These are phyloP conservation scores for Forbesichthys agassizii DNA, from an alignment of 2,113 vertebrate species.

Conservation along the genomic window DNA sequence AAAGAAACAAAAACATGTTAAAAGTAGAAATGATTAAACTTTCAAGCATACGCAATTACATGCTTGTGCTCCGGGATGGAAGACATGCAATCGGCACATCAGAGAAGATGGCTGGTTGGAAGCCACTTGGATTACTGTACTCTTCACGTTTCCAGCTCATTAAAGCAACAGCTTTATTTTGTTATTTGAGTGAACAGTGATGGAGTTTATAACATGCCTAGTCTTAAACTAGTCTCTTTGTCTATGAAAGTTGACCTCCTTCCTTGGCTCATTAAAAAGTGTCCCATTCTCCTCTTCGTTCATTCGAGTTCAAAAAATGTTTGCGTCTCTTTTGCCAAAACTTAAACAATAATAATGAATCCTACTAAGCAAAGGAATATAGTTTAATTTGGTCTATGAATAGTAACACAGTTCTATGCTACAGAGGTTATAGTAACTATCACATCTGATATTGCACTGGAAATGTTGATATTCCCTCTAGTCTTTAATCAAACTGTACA, in stretches of 20 bases:
- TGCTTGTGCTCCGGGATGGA: constrained; percentile 18
- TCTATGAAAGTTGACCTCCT: constrained; percentile 28
- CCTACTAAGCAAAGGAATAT: constrained; percentile 19
- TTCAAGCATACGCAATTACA: constrained; percentile 13
- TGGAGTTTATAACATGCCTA: constrained; percentile 2
- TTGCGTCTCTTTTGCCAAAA: constrained; percentile 30
- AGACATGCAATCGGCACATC: constrained; percentile 24
- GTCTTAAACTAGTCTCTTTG: constrained; percentile 3
- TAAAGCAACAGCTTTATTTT: constrained; percentile 21
- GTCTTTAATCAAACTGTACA: constrained; percentile 29
- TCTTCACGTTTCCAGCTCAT: constrained; percentile 37
- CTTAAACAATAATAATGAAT: constrained; percentile 33
- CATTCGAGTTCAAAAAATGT: constrained; percentile 28
- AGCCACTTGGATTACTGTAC: constrained; percentile 22
- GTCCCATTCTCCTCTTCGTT: constrained; percentile 29
- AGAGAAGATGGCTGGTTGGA: constrained; percentile 10
- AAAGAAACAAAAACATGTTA: constrained; percentile 1
- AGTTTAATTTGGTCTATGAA: constrained; percentile 17
- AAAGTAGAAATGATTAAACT: constrained; percentile 1
- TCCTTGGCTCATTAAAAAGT: constrained; percentile 13
- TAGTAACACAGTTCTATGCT: constrained; percentile 16
- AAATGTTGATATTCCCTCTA: constrained; percentile 22
- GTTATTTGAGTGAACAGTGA: background rate
- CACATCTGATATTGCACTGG: constrained; percentile 3
- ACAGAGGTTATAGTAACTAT: constrained; percentile 19